Conservation (phyloP, 1,140 invertebrate genomes). For the Heliconius himera region DNA sequence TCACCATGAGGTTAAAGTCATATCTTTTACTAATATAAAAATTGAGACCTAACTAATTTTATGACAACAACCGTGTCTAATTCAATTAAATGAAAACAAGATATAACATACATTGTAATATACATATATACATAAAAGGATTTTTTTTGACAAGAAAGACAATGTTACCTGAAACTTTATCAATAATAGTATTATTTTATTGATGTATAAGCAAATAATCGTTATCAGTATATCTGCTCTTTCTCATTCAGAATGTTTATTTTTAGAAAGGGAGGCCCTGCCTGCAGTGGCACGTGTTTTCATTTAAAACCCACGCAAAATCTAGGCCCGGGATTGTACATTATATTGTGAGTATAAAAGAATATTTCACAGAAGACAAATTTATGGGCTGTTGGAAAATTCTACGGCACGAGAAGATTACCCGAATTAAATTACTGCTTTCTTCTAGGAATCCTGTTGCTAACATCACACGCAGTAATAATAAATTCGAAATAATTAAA, state of each 20-base stretch:
- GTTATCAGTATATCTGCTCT: slow-evolving; percentile 44
- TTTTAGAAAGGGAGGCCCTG: slow-evolving; percentile 52
- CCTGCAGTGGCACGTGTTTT: slow-evolving; percentile 50
- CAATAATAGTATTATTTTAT: slow-evolving; percentile 27
- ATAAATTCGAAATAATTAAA: not conserved
- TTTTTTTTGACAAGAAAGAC: not conserved
- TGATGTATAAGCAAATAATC: slow-evolving; percentile 29
- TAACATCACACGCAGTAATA: not conserved
- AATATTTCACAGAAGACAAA: slow-evolving; percentile 10
- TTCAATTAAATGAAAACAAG: too few relatives aligned
- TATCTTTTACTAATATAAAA: too few relatives aligned
- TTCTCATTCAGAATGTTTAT: slow-evolving; percentile 48
- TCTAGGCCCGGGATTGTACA: slow-evolving; percentile 26
- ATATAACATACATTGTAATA: too few relatives aligned
- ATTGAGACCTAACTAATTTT: too few relatives aligned
- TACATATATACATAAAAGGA: too few relatives aligned
- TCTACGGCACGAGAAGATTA: slow-evolving; percentile 5
- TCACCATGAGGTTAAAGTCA: too few relatives aligned
- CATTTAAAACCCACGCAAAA: slow-evolving; percentile 38
- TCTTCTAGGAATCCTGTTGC: not conserved
- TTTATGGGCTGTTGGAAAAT: slow-evolving; percentile 10
- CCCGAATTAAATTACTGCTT: not conserved
- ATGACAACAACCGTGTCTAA: too few relatives aligned
- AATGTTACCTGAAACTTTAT: not conserved
- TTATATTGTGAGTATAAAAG: slow-evolving; percentile 15